Conservation (phyloP, 1,140 invertebrate genomes). For the Zaprionus nigranus region DNA sequence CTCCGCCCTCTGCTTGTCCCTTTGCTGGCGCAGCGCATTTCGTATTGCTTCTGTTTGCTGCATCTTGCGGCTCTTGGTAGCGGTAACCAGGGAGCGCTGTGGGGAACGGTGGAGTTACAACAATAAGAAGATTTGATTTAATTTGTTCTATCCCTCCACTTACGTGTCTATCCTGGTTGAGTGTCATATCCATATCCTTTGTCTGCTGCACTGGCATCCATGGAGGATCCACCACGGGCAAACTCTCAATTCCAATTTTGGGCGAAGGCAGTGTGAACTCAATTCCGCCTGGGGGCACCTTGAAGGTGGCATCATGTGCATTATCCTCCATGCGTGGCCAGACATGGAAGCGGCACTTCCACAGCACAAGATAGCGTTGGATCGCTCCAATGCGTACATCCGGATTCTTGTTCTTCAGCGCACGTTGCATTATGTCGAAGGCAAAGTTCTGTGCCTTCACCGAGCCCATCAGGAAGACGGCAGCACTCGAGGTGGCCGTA, state of each 20-base stretch:
- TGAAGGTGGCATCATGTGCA: conserved; percentile 95
- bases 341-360: conserved; percentile 99
- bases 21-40: conserved; percentile 96
- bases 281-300: conserved; percentile 98
- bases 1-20: conserved; percentile 97
- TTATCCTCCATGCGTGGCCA: conserved; percentile 99
- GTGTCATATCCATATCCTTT: conserved; percentile 99
- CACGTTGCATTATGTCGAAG: conserved; percentile 93
- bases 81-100: conserved; percentile 98
- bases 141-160: conserved; percentile 76
- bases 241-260: conserved; percentile 97
- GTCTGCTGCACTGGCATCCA: conserved; percentile 99
- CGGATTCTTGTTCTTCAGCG: conserved; percentile 93
- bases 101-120: not conserved
- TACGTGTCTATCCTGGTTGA: conserved; percentile 99
- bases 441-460: conserved; percentile 95
- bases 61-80: conserved; percentile 99
- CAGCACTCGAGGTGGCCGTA: conserved; percentile 92
- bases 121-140: not conserved
- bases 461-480: conserved; percentile 95
- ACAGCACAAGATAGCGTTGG: conserved; percentile 94
- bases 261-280: conserved; percentile 99
- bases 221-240: conserved; percentile 98
- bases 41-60: conserved; percentile 99
- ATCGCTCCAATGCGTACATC: conserved; percentile 88